Percentiles rank a stretch among this genome's conserved stretches.
phyloP scores from a whole-genome alignment of 2,888 invertebrate genomes.

The Ptychoptera contaminata region DNA sequence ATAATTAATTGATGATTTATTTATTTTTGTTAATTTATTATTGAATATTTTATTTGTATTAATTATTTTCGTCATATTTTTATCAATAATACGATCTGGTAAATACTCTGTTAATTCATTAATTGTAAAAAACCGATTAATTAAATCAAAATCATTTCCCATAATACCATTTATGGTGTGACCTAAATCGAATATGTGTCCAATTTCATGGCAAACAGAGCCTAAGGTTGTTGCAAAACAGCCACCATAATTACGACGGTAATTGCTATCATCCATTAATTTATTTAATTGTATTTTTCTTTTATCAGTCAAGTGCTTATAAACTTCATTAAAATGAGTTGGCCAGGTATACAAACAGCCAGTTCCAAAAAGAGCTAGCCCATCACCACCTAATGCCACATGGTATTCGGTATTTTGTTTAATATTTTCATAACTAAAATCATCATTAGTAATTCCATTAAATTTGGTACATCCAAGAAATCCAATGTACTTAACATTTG shows the following conservation, averaged over 20 bases:
- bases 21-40: constrained; percentile 22
- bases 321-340: constrained; percentile 46
- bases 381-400: constrained; percentile 84
- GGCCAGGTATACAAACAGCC: constrained; percentile 89
- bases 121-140: constrained; percentile 60
- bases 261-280: constrained; percentile 85
- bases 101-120: constrained; percentile 32
- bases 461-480: constrained; percentile 80
- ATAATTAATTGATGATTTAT: constrained; percentile 15
- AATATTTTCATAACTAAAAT: constrained; percentile 52
- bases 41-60: not conserved
- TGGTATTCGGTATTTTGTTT: constrained; percentile 57
- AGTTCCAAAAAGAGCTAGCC: constrained; percentile 79
- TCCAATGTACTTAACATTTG: constrained; percentile 62
- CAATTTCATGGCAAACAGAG: constrained; percentile 82
- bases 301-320: constrained; percentile 29
- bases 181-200: constrained; percentile 87
- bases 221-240: constrained; percentile 85
- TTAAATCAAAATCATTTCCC: constrained; percentile 78
- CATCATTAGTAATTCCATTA: constrained; percentile 42
- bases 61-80: not conserved
- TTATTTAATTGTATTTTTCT: constrained; percentile 51
- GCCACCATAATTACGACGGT: constrained; percentile 70
- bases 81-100: constrained; percentile 19
- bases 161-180: constrained; percentile 85